Percentiles rank a stretch among this genome's conserved stretches.
These are phyloP conservation scores for Heliopora coerulea DNA, from an alignment of 92 coral and sea anemone genomes.

Conservation along the genomic window DNA sequence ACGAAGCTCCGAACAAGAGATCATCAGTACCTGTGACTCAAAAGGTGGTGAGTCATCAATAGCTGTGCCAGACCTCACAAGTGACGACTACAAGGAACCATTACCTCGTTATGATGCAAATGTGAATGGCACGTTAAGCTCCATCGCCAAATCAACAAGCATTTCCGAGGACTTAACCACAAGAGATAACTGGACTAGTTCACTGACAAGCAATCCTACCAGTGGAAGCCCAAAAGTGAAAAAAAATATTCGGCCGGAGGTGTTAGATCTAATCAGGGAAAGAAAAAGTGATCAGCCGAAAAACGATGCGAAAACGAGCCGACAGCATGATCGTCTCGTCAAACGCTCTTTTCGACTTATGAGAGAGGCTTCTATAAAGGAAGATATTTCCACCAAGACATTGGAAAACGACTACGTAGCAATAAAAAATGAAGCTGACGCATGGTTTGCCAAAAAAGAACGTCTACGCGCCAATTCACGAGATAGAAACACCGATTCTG, in stretches of 20 bases:
- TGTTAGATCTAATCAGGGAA: background rate
- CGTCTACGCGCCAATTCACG: conserved; percentile 34
- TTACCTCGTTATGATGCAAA: conserved; percentile 25
- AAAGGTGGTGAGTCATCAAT: conserved; percentile 22
- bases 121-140: conserved; percentile 2
- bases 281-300: background rate
- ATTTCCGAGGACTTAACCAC: conserved; percentile 13
- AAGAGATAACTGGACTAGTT: conserved; percentile 18
- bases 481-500: background rate
- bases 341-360: conserved; percentile 32
- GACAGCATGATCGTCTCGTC: conserved; percentile 19
- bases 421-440: conserved; percentile 26
- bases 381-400: background rate
- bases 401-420: background rate
- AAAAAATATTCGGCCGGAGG: background rate
- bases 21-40: conserved; percentile 9
- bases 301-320: background rate
- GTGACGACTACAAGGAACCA: conserved; percentile 15
- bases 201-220: conserved; percentile 28
- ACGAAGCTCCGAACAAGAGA: conserved; percentile 12
- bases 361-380: conserved; percentile 3
- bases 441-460: conserved; percentile 15
- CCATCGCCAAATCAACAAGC: background rate
- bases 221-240: conserved; percentile 4
- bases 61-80: background rate